A percentile compares a stretch with the other conserved stretches of the same genome.
These are phyloP conservation scores for Ictalurus furcatus DNA, from an alignment of 2,113 vertebrate species.

Conservation along the genomic window DNA sequence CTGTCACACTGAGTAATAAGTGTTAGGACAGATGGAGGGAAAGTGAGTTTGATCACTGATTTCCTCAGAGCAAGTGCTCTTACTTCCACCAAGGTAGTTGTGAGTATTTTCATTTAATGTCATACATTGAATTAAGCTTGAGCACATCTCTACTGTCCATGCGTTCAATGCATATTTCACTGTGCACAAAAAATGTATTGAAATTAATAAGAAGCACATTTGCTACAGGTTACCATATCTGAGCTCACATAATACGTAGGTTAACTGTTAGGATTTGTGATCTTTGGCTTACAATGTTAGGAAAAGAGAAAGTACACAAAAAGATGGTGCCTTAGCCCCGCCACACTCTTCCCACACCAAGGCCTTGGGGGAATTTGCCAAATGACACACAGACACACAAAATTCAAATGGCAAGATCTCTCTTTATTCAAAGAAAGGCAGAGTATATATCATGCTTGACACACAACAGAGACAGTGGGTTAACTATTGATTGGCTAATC, in stretches of 20 bases:
- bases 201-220: not conserved
- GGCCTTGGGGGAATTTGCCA: too few species aligned
- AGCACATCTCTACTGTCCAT: not conserved
- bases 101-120: slow-evolving; percentile 32
- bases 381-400: too few species aligned
- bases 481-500: too few species aligned
- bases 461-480: too few species aligned
- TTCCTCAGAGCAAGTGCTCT: slow-evolving; percentile 44
- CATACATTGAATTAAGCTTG: slow-evolving; percentile 21
- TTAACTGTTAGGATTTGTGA: too few species aligned
- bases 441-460: too few species aligned
- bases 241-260: not conserved
- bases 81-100: slow-evolving; percentile 10
- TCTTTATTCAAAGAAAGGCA: too few species aligned
- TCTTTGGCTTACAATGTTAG: too few species aligned
- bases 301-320: too few species aligned
- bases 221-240: not conserved
- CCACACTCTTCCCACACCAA: too few species aligned
- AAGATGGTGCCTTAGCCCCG: too few species aligned
- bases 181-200: not conserved
- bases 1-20: slow-evolving; percentile 50
- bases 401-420: too few species aligned
- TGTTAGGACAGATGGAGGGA: slow-evolving; percentile 44
- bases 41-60: slow-evolving; percentile 50
- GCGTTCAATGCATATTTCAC: not conserved